These are phyloP conservation scores for Pheosia gnoma DNA, from an alignment of 2,888 invertebrate species.

Conservation along the genomic window DNA sequence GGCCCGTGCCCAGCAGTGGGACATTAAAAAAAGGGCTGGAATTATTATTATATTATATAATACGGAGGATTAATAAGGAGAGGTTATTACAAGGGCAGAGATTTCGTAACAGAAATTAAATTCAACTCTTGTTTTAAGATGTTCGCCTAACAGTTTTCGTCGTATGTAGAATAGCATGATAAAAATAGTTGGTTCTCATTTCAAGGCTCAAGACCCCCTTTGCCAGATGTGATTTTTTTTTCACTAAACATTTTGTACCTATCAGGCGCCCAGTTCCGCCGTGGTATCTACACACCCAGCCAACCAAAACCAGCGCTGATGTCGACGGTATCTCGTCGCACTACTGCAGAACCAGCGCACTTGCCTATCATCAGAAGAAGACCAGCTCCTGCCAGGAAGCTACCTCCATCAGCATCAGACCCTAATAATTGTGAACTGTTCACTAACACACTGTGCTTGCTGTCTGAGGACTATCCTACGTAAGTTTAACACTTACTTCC, in stretches of 20 bases:
- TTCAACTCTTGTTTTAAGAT: too few species aligned
- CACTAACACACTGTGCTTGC: constrained; percentile 88
- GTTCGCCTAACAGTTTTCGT: too few species aligned
- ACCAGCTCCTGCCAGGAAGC: constrained; percentile 62
- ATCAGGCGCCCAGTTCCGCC: constrained; percentile 63
- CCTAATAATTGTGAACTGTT: constrained; percentile 86
- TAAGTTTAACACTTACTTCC: constrained; percentile 67
- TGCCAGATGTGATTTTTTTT: neutral
- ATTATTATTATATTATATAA: too few species aligned
- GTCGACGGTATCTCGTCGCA: constrained; percentile 51
- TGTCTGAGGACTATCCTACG: constrained; percentile 90
- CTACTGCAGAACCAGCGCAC: constrained; percentile 58
- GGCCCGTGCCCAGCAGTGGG: too few species aligned
- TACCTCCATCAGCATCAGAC: constrained; percentile 47
- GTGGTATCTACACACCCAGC: constrained; percentile 66
- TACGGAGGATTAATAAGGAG: too few species aligned
- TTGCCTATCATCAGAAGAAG: constrained; percentile 48
- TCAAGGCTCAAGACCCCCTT: too few species aligned
- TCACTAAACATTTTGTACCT: neutral
- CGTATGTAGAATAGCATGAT: too few species aligned
- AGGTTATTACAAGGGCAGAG: too few species aligned
- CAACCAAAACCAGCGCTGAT: constrained; percentile 49
- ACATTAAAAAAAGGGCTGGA: too few species aligned
- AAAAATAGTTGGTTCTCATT: too few species aligned
- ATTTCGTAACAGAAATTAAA: too few species aligned